These are phyloP conservation scores for Mechanitis messenoides DNA, from an alignment of 2,888 invertebrate species.

Conservation along the genomic window DNA sequence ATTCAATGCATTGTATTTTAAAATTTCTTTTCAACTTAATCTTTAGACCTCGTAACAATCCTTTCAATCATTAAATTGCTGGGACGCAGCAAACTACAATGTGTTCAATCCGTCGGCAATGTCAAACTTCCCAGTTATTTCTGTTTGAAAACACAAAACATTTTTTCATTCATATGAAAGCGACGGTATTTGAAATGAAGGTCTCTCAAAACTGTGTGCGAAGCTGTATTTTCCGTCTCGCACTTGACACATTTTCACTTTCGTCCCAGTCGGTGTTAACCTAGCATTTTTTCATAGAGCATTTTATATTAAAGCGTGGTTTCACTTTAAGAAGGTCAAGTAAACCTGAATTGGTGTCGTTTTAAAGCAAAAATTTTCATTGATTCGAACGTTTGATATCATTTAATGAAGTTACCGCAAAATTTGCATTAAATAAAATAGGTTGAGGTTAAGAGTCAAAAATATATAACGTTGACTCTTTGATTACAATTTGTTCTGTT, in stretches of 20 bases:
- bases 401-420: not conserved
- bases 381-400: not conserved
- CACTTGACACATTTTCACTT: slow-evolving; percentile 71
- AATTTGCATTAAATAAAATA: not conserved
- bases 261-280: slow-evolving; percentile 41
- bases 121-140: slow-evolving; percentile 4
- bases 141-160: slow-evolving; percentile 11
- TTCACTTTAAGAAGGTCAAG: slow-evolving; percentile 40
- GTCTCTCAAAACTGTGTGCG: slow-evolving; percentile 19
- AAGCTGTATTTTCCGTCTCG: slow-evolving; percentile 32
- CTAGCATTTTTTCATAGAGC: slow-evolving; percentile 33
- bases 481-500: too few relatives aligned
- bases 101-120: not conserved
- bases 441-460: not conserved
- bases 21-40: not conserved
- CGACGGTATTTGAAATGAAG: slow-evolving; percentile 23
- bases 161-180: slow-evolving; percentile 24
- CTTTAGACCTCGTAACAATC: not conserved
- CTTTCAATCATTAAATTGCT: slow-evolving; percentile 2
- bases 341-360: slow-evolving; percentile 26
- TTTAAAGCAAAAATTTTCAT: slow-evolving; percentile 18
- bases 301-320: slow-evolving; percentile 38
- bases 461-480: not conserved
- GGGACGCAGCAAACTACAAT: not conserved
- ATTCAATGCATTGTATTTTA: not conserved